phyloP scores from a whole-genome alignment of 2,113 vertebrate species.

The Bothrops jararaca region DNA sequence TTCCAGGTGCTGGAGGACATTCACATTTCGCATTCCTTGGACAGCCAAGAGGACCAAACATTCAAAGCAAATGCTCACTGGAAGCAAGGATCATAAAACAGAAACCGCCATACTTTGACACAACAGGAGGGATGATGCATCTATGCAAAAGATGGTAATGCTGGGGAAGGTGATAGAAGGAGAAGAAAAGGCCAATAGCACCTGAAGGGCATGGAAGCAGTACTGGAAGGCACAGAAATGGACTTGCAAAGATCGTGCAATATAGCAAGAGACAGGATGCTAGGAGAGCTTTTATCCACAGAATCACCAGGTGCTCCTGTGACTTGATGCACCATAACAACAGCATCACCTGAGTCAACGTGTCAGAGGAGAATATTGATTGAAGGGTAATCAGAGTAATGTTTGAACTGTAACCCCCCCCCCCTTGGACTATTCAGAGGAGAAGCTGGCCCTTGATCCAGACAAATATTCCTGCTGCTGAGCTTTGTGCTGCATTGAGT shows the following conservation, averaged over 20 bases:
- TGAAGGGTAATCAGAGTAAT: not conserved
- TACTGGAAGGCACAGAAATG: not conserved
- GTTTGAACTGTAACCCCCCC: not conserved
- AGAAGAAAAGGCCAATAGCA: not conserved
- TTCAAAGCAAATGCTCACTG: not conserved
- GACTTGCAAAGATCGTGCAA: not conserved
- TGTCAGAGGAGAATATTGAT: not conserved
- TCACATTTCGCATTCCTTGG: not conserved
- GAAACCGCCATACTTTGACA: not conserved
- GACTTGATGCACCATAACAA: not conserved
- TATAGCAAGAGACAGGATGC: not conserved
- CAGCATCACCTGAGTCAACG: not conserved
- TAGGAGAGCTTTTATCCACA: not conserved
- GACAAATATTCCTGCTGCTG: not conserved
- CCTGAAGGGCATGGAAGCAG: not conserved
- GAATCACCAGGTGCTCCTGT: not conserved
- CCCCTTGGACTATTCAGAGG: not conserved
- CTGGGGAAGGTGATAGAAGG: not conserved
- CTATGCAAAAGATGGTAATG: not conserved
- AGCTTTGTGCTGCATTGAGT: not conserved
- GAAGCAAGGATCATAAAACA: not conserved
- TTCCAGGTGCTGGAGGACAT: too few relatives aligned
- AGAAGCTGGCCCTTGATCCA: not conserved
- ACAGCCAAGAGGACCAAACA: not conserved
- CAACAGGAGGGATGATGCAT: not conserved